These are phyloP conservation scores for Eulemur coronatus DNA, from an alignment of 2,797 vertebrate species.

Conservation along the genomic window DNA sequence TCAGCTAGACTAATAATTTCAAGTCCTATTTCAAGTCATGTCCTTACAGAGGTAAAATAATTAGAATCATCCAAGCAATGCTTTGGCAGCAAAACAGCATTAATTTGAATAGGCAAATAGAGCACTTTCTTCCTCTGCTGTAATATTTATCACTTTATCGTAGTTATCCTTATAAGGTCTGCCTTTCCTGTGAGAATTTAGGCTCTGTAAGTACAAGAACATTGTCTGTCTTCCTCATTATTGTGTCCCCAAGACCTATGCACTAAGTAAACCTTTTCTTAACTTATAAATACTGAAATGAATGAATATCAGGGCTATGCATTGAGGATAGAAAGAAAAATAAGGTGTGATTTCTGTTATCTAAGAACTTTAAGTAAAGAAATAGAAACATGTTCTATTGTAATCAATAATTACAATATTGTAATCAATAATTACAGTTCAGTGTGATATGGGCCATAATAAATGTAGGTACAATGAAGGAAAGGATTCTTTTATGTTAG, in stretches of 20 bases:
- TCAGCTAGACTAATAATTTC: background rate
- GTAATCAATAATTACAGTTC: background rate
- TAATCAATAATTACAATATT: background rate
- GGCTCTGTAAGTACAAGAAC: background rate
- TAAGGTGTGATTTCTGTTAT: background rate
- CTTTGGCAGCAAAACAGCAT: background rate
- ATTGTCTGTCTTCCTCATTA: background rate
- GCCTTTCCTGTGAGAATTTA: background rate
- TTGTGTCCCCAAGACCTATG: background rate
- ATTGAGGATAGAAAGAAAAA: background rate
- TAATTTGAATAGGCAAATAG: background rate
- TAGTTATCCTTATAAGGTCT: background rate
- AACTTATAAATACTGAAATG: background rate
- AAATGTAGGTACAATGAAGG: background rate
- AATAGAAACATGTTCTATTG: background rate
- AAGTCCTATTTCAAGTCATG: background rate
- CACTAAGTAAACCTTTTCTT: slow-evolving; percentile 18
- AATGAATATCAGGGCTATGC: background rate
- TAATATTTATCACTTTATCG: background rate
- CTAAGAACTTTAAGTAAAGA: background rate
- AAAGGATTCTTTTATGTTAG: background rate
- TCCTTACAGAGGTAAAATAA: background rate
- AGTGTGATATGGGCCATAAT: background rate
- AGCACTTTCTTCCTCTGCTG: background rate
- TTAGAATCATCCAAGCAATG: background rate